These are phyloP conservation scores for Rhingia rostrata DNA, from an alignment of 2,888 invertebrate species.

Conservation along the genomic window DNA sequence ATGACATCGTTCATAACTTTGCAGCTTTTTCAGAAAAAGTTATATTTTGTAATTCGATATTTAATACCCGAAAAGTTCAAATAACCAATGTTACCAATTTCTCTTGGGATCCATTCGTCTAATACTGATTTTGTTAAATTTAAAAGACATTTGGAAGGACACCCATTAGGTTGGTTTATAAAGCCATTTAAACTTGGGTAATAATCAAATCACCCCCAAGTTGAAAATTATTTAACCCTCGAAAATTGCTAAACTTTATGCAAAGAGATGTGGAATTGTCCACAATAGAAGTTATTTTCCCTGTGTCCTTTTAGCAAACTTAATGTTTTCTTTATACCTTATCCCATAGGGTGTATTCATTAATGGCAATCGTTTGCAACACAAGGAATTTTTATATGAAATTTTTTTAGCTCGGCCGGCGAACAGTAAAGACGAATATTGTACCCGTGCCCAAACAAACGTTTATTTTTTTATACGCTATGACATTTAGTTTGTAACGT, in stretches of 20 bases:
- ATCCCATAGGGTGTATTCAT: no score
- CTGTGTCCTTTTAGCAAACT: conserved; percentile 11
- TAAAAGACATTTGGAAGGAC: conserved; percentile 39
- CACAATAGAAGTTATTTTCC: conserved; percentile 12
- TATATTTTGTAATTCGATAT: conserved; percentile 25
- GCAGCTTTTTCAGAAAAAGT: conserved; percentile 63
- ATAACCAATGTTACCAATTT: conserved; percentile 16
- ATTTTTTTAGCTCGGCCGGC: no score
- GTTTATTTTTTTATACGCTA: no score
- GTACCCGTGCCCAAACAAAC: no score
- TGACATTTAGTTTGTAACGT: no score
- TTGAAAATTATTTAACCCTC: conserved; percentile 44
- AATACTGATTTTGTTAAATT: conserved; percentile 42
- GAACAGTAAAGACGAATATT: no score
- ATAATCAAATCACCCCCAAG: conserved; percentile 49
- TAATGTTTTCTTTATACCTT: conserved; percentile 13
- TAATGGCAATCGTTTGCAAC: no score
- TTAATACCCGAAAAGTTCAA: conserved; percentile 31
- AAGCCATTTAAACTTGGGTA: conserved; percentile 48
- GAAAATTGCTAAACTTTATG: conserved; percentile 29
- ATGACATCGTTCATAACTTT: no score
- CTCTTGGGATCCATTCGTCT: conserved; percentile 20
- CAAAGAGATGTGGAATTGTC: conserved; percentile 6
- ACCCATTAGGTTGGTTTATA: conserved; percentile 40
- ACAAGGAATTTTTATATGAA: no score